Conservation (phyloP, 2,888 invertebrate genomes). For the Calliopum simillimum region DNA sequence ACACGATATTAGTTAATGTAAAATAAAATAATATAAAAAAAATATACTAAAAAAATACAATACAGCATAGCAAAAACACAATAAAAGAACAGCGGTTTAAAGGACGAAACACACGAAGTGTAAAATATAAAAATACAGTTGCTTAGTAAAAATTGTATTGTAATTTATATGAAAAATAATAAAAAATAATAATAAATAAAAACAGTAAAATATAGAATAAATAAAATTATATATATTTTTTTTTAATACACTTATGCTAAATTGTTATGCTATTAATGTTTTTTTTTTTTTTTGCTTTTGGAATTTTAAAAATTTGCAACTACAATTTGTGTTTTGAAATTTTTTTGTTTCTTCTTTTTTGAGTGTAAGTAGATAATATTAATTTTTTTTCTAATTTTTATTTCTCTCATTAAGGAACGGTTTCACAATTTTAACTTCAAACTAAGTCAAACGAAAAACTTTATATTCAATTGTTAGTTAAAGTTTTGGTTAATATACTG, state of each 20-base stretch:
- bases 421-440: background rate
- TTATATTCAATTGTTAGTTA: background rate
- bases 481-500: no score
- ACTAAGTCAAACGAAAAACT: background rate
- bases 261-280: conserved; percentile 8
- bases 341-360: conserved; percentile 24
- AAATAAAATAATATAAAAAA: no score
- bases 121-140: background rate
- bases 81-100: no score
- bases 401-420: background rate
- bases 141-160: background rate
- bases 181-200: background rate
- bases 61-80: no score
- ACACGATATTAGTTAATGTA: background rate
- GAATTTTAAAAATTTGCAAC: conserved; percentile 23
- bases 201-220: background rate
- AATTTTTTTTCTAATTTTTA: background rate
- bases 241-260: conserved; percentile 7
- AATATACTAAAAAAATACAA: no score
- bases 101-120: background rate
- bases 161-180: background rate
- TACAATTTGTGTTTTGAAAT: conserved; percentile 16
- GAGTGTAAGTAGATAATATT: conserved; percentile 6
- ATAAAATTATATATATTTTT: background rate
- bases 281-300: conserved; percentile 20